Conservation (phyloP, 2,888 invertebrate genomes). For the Steinernema carpocapsae region DNA sequence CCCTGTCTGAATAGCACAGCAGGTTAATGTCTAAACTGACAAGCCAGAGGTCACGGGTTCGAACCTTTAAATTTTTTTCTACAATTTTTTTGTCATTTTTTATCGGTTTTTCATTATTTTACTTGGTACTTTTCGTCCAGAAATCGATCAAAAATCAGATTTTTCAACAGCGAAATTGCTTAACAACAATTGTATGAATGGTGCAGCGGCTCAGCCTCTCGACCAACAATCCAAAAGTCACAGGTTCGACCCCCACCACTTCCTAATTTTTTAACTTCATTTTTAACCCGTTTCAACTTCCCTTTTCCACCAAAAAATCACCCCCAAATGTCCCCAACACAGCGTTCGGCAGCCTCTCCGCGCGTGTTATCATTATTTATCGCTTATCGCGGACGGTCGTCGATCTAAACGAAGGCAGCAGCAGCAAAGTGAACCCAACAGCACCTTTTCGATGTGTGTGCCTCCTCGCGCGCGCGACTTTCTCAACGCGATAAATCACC, state of each 20-base stretch:
- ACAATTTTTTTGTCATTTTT: no score
- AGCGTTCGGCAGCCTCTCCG: background rate
- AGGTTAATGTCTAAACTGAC: no score
- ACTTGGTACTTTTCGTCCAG: no score
- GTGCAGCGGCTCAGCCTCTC: no score
- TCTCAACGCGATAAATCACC: conserved; percentile 33
- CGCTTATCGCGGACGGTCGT: conserved; percentile 24
- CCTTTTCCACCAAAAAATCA: background rate
- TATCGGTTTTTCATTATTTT: no score
- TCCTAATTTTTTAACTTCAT: background rate
- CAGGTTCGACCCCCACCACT: background rate
- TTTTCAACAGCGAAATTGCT: no score
- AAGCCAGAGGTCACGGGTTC: no score
- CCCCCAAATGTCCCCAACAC: conserved; percentile 2
- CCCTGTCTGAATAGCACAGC: no score
- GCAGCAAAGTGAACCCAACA: background rate
- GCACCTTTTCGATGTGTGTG: background rate
- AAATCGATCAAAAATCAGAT: no score
- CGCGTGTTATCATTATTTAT: conserved; percentile 35
- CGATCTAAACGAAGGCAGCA: background rate
- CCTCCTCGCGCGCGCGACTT: conserved; percentile 24
- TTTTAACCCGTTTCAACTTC: background rate
- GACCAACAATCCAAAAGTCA: background rate
- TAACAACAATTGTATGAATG: no score
- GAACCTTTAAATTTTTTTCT: no score